Conservation (phyloP, 2,888 invertebrate genomes). For the Hoplodrina blanda region DNA sequence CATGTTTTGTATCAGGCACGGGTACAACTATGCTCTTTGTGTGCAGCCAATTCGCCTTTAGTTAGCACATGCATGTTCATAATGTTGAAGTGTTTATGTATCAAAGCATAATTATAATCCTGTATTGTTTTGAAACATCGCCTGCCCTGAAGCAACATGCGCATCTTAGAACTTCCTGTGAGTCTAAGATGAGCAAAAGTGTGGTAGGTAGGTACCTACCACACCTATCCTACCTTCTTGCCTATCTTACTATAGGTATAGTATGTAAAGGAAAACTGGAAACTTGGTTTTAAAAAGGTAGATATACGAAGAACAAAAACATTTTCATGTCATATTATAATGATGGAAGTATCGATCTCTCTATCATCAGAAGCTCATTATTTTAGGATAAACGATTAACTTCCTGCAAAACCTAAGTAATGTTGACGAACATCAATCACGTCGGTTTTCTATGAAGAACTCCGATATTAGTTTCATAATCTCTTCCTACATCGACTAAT, state of each 20-base stretch:
- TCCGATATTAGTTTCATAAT: constrained; percentile 59
- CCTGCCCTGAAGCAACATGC: not conserved
- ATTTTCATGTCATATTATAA: no score
- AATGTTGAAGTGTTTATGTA: constrained; percentile 11
- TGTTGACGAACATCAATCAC: constrained; percentile 49
- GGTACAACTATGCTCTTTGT: constrained; percentile 35
- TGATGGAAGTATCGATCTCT: constrained; percentile 9
- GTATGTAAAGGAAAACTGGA: not conserved
- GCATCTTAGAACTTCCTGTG: constrained; percentile 18
- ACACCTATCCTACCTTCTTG: no score
- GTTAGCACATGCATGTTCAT: constrained; percentile 9
- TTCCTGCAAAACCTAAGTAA: constrained; percentile 41
- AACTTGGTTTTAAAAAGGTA: not conserved
- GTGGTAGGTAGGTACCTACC: no score
- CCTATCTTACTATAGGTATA: no score
- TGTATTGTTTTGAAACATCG: constrained; percentile 27
- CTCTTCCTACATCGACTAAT: constrained; percentile 62
- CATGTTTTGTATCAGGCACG: constrained; percentile 37
- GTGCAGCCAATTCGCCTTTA: constrained; percentile 7
- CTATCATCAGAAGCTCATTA: constrained; percentile 26
- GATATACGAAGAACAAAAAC: no score
- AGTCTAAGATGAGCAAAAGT: not conserved
- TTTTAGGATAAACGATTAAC: constrained; percentile 43
- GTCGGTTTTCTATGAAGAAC: constrained; percentile 36
- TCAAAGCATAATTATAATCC: constrained; percentile 6